Conservation (phyloP, 2,113 vertebrate species). For the Myiagra hebetior region DNA sequence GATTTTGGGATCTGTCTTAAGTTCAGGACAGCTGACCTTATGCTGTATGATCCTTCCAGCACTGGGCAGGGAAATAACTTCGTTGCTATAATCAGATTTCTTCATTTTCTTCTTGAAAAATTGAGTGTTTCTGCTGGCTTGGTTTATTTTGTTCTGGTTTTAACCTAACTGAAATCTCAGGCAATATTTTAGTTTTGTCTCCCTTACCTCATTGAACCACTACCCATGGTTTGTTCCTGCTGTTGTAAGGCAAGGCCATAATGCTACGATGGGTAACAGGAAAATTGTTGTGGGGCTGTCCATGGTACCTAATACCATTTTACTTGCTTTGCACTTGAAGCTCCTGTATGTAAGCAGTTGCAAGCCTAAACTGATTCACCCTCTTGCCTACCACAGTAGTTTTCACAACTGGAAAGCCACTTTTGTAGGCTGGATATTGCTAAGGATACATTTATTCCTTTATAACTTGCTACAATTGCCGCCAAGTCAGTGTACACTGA, state of each 20-base stretch:
- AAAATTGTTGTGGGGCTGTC: neutral
- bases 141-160: neutral
- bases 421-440: neutral
- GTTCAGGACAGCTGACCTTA: neutral
- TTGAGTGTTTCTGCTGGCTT: neutral
- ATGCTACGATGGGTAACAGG: fast-evolving
- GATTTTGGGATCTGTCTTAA: neutral
- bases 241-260: neutral
- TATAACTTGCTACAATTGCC: neutral
- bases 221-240: neutral
- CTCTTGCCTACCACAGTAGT: neutral
- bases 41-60: neutral
- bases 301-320: neutral
- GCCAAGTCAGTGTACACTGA: neutral
- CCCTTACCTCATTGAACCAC: neutral
- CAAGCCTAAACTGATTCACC: neutral
- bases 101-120: neutral
- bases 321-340: neutral
- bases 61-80: neutral
- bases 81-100: neutral
- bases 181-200: neutral
- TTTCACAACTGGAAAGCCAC: neutral
- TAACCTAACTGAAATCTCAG: neutral
- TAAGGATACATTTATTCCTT: neutral
- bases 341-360: neutral